phyloP scores from a whole-genome alignment of 2,113 vertebrate genomes.

The Zonotrichia leucophrys region DNA sequence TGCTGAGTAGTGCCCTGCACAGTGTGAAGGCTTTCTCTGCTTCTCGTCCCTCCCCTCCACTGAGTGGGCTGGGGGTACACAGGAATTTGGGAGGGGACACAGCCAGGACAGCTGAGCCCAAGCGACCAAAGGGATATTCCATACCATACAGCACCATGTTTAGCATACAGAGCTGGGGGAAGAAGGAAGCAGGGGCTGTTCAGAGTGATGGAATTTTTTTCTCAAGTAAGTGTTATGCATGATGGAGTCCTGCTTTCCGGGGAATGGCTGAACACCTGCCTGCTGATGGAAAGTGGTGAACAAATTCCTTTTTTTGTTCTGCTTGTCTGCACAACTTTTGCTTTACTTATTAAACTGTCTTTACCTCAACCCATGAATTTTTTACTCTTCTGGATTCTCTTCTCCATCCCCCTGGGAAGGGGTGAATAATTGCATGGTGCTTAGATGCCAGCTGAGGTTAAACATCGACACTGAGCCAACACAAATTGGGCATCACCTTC shows the following conservation, averaged over 20 bases:
- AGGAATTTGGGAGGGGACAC: not conserved
- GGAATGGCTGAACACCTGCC: not conserved
- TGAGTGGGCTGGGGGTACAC: not conserved
- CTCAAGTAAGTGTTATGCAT: not conserved
- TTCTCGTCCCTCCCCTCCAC: not conserved
- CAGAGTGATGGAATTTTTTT: not conserved
- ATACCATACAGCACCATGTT: not conserved
- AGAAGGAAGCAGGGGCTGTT: not conserved
- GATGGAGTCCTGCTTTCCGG: not conserved
- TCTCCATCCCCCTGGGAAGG: not conserved
- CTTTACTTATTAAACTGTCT: not conserved
- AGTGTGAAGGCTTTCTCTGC: not conserved
- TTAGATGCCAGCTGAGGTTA: not conserved
- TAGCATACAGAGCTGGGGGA: not conserved
- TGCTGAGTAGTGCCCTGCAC: not conserved
- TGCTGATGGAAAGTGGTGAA: not conserved
- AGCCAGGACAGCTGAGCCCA: not conserved
- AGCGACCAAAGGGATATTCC: not conserved
- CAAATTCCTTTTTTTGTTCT: not conserved
- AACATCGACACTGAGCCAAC: not conserved
- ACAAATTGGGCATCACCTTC: not conserved
- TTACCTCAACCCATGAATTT: not conserved
- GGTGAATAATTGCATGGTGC: accelerated
- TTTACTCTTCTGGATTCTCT: not conserved
- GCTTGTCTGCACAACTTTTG: not conserved